Evolutionary conservation across 1,140 invertebrate genomes (phyloP), one percentile per base, ranked within the genome.

Genomic region (Ptiloglossa arizonensis): DNA sequence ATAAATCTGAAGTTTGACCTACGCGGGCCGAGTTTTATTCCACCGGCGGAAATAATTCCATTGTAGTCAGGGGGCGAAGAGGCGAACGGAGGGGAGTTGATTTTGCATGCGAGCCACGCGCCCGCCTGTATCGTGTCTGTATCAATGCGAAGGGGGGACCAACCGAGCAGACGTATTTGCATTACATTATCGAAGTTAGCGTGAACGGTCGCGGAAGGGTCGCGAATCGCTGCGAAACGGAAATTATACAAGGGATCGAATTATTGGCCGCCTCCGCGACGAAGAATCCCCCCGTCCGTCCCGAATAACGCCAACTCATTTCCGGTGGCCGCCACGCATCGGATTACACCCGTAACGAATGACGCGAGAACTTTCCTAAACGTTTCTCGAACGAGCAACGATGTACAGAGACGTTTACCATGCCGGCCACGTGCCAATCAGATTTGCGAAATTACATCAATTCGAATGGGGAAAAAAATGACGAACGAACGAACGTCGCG

Each of bases 241-340:
- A 90, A 89, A 90, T 90, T 90, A 85, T 86, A 85, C 81, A 77
- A 78, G 46, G 74, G 87, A 85, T 89, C 83, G 83, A 85, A 88
- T 88, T 87, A 86, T 79, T 80, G 81, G 62, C 82, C 57, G 50
- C n/a, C 59, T 62, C 35, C 41, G 70, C 70, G 60, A 62, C 78
- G 85, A 88, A 87, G 83, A 88, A 89, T 89, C 83, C 79, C 68
- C 63, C 1, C 54, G 19, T 1, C 54, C 15, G 3, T 1, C 13
- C 27, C 83, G 86, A 79, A 87, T 87, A 87, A 89, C 82, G 79
- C 81, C 82, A 84, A 84, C 87, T 90, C 88, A 89, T 90, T 90
- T 90, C 89, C 88, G 86, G 29, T 56, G 62, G 2, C 35, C 50
- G 57, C 46, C 56, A 78, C 60, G 19, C 38, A 35, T 27, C 44